Base-by-base conservation (phyloP, 2,797 vertebrate genomes). In the Karalla daura region DNA sequence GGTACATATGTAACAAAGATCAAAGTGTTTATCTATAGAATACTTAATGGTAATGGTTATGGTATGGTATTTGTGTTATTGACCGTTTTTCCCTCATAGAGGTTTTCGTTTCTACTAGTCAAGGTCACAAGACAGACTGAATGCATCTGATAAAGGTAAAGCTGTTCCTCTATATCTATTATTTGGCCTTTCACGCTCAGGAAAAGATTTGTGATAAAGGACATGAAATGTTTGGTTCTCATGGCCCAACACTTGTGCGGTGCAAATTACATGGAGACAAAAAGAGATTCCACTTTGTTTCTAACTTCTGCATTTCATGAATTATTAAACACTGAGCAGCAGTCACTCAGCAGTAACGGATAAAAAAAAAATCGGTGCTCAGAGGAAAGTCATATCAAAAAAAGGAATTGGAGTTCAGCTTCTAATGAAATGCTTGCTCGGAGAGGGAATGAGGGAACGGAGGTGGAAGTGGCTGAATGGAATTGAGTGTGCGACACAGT, bases 281-380 rank as follows among this genome's bases (percentile, higher is more conserved):
- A 64, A 35, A 41, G 61, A 18, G 41, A 53, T 75, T 65, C 5
- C 27, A 53, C 53, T 69, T 35, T 46, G 44, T 68, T 59, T 53
- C 50, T 15, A 64, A 61, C 40, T 67, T 74, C 18, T 72, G 60
- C 21, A 18, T 74, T 68, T 72, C 61, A 76, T 85, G 58, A 84
- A 78, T 82, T 80, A 76, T 80, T 85, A 61, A 86, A 77, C 54
- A 43, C 35, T 18, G 28, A 61, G 69, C 74, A 67, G 66, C 63
- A 84, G 58, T 73, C 74, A 64, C 56, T 72, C 65, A 61, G 63
- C 62, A 73, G 66, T 65, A 41, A 62, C 51, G 56, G 69, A 78
- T 47, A 63, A 66, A 36, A 67, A 63, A 66, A 36, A 67, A 81
- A 73, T 79, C 51, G 61, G 51, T 9, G 20, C 61, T 72, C 46